Evolutionary conservation across 2,888 invertebrate genomes (phyloP), one percentile per base, ranked within the genome.

Genomic region (Pachycephus smyrnensis): DNA sequence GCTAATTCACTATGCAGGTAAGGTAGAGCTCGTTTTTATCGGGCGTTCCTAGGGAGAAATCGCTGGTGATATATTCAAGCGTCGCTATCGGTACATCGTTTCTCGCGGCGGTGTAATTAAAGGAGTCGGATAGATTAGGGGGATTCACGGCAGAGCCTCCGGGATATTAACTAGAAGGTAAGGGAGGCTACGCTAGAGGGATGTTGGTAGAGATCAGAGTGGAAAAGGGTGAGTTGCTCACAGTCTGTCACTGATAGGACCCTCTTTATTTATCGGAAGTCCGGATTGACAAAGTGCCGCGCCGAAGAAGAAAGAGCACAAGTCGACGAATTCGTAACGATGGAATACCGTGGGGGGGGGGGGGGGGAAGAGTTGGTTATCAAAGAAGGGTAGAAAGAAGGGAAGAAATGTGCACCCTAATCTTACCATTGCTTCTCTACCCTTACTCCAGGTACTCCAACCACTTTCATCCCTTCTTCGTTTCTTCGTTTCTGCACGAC

Each of bases 31-130:
- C 55, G 68, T 77, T 76, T 79, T 73, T 76, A 76, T 79, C 79
- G 74, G 73, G 11, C 35, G 73, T 68, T 30, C 75, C 68, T 71
- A 73, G 55, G n/a, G 84, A 85, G 84, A 85, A 85, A 85, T 85
- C 80, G 80, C 84, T 75, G 68, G 80, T 75, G 75, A 85, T 85
- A 84, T 85, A 85, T 84, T 81, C 81, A 78, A 78, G 68, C 37
- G 75, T 80, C 82, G 75, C 83, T 84, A 84, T 83, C 80, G 82
- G 80, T 74, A 83, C 85, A 84, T 84, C 83, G 82, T 83, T 81
- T 82, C 81, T 82, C 84, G 78, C 81, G 80, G 81, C 80, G 83
- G 83, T 85, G 84, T 85, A 85, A 85, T 85, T 85, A 85, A 85
- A 85, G 85, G 79, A 85, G 81, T 81, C 78, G 82, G 81, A 83